Percentiles rank a stretch among this genome's conserved stretches.
Conservation (phyloP, 2,888 invertebrate genomes). For the Patella caerulea region DNA sequence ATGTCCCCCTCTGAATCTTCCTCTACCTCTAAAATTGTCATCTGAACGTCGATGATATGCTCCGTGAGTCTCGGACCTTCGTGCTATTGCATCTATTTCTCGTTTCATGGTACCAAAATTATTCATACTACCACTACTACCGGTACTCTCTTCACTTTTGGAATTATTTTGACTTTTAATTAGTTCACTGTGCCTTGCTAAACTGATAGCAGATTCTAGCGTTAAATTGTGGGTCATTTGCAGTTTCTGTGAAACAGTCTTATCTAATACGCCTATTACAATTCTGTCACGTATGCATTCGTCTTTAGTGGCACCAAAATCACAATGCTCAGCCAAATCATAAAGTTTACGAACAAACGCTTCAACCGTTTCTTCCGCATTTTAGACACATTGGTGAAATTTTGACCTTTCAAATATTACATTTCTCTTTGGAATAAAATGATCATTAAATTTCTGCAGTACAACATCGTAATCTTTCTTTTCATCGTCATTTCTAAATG, state of each 20-base stretch:
- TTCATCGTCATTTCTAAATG: too few species aligned
- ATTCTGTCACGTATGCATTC: background rate
- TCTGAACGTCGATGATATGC: background rate
- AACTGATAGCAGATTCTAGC: background rate
- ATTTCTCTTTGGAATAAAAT: too few species aligned
- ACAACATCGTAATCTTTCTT: too few species aligned
- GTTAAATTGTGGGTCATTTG: background rate
- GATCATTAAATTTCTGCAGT: too few species aligned
- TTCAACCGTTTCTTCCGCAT: too few species aligned
- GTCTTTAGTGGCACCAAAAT: background rate
- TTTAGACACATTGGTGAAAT: too few species aligned
- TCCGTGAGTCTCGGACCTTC: background rate
- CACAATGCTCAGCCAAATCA: background rate
- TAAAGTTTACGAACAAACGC: too few species aligned
- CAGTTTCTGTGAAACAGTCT: background rate
- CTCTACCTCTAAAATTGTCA: too few species aligned
- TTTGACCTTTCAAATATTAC: too few species aligned
- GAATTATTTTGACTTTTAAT: background rate
- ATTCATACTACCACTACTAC: background rate
- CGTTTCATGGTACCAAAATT: background rate
- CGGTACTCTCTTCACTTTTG: background rate
- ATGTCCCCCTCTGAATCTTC: too few species aligned
- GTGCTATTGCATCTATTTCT: background rate
- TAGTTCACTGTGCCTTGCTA: constrained; percentile 6
- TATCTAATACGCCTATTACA: background rate